phyloP scores from a whole-genome alignment of 2,888 invertebrate species.

The Cephus rjabovi region DNA sequence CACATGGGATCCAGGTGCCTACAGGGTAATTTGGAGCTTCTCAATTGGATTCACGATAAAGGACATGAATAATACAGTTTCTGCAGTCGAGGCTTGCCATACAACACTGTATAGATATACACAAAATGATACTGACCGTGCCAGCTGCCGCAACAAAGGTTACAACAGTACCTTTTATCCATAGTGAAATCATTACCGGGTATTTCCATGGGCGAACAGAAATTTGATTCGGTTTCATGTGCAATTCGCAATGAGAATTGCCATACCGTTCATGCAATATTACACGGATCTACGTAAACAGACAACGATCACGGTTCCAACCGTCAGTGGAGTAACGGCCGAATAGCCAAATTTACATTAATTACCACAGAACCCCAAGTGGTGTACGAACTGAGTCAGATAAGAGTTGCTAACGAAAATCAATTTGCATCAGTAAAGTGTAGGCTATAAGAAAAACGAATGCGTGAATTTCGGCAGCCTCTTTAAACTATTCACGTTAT shows the following conservation, averaged over 20 bases:
- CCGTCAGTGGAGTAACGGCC: background rate
- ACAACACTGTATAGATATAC: background rate
- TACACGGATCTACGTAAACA: background rate
- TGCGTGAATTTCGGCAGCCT: background rate
- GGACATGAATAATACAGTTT: background rate
- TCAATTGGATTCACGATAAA: background rate
- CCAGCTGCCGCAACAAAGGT: background rate
- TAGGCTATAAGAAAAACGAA: background rate
- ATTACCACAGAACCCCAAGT: background rate
- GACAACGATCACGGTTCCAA: background rate
- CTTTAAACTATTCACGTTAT: background rate
- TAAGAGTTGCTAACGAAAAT: background rate
- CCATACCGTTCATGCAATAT: background rate
- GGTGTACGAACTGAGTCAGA: background rate
- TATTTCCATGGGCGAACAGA: background rate
- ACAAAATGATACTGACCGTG: background rate
- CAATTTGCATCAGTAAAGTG: background rate
- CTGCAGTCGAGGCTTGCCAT: background rate
- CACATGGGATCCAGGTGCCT: background rate
- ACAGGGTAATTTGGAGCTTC: background rate
- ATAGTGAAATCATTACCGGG: background rate
- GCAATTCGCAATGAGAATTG: background rate
- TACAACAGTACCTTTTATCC: background rate
- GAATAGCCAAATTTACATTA: background rate
- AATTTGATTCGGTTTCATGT: background rate